These are phyloP conservation scores for Typhlichthys eigenmanni DNA, from an alignment of 2,797 vertebrate species.

Conservation along the genomic window DNA sequence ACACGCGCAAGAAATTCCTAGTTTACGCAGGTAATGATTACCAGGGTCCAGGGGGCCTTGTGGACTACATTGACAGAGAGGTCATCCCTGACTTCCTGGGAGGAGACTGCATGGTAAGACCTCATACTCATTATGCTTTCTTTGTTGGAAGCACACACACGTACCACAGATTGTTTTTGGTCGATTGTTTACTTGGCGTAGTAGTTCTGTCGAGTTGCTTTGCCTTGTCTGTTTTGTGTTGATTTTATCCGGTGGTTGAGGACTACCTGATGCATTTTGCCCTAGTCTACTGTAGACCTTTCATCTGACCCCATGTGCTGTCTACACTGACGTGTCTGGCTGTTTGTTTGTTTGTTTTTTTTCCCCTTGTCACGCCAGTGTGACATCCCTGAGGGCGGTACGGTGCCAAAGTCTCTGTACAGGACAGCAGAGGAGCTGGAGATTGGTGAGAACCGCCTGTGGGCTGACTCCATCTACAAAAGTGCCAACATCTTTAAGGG, in stretches of 20 bases:
- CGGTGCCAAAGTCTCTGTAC: slow-evolving; percentile 92
- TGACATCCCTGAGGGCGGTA: slow-evolving; percentile 90
- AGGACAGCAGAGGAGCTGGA: slow-evolving; percentile 90
- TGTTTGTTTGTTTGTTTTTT: not conserved
- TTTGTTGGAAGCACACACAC: too few relatives aligned
- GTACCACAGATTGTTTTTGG: too few relatives aligned
- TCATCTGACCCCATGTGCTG: too few relatives aligned
- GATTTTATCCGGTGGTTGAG: too few relatives aligned
- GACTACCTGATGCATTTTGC: too few relatives aligned
- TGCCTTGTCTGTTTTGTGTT: too few relatives aligned
- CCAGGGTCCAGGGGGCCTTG: slow-evolving; percentile 89
- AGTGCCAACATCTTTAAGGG: slow-evolving; percentile 93
- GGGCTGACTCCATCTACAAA: slow-evolving; percentile 94
- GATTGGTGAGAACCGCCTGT: slow-evolving; percentile 84
- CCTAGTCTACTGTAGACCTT: too few relatives aligned
- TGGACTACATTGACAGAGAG: slow-evolving; percentile 91
- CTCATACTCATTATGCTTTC: not conserved
- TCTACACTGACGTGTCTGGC: not conserved
- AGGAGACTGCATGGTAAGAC: slow-evolving; percentile 88
- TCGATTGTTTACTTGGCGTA: too few relatives aligned
- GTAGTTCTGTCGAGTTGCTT: too few relatives aligned
- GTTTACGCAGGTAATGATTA: slow-evolving; percentile 96
- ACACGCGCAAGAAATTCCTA: slow-evolving; percentile 93
- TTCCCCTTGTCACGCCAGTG: slow-evolving; percentile 72
- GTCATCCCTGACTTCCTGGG: slow-evolving; percentile 93